A percentile compares a stretch with the other conserved stretches of the same genome.
These are phyloP conservation scores for Pteronotus mesoamericanus DNA, from an alignment of 2,797 vertebrate species.

Conservation along the genomic window DNA sequence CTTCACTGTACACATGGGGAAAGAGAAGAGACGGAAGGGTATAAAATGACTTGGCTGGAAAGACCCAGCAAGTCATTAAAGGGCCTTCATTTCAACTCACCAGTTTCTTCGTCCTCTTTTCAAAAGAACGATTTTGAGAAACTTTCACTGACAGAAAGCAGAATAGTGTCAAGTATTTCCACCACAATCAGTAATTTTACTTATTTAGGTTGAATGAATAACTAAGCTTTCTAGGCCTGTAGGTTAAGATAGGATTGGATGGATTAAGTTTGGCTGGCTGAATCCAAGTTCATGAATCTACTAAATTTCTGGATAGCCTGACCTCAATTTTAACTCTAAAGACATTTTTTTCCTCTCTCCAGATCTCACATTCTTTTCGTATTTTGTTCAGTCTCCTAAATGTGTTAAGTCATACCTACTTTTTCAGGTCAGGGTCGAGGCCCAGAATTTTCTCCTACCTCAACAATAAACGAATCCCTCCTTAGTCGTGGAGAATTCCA, in stretches of 20 bases:
- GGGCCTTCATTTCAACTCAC: conserved; percentile 16
- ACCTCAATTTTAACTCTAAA: background rate
- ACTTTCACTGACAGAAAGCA: background rate
- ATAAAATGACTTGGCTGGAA: conserved; percentile 42
- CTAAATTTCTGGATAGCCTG: background rate
- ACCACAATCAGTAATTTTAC: background rate
- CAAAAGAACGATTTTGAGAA: background rate
- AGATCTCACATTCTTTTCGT: background rate
- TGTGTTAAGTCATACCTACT: conserved; percentile 14
- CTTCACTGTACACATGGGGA: conserved; percentile 41
- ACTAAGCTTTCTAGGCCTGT: background rate
- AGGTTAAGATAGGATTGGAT: background rate
- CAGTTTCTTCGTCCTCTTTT: background rate
- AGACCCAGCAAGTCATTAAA: background rate
- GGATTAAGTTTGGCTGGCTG: background rate
- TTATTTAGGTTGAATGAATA: conserved; percentile 9
- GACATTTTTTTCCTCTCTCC: background rate
- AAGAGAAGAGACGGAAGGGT: background rate
- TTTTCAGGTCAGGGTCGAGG: background rate
- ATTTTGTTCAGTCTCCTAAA: conserved; percentile 10
- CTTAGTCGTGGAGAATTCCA: background rate
- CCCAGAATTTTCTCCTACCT: conserved; percentile 8
- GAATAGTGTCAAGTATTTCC: background rate
- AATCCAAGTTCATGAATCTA: conserved; percentile 20
- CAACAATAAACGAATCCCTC: background rate